Percentiles rank a stretch among this genome's conserved stretches.
These are phyloP conservation scores for Tethea ocularis DNA, from an alignment of 2,888 invertebrate species.

Conservation along the genomic window DNA sequence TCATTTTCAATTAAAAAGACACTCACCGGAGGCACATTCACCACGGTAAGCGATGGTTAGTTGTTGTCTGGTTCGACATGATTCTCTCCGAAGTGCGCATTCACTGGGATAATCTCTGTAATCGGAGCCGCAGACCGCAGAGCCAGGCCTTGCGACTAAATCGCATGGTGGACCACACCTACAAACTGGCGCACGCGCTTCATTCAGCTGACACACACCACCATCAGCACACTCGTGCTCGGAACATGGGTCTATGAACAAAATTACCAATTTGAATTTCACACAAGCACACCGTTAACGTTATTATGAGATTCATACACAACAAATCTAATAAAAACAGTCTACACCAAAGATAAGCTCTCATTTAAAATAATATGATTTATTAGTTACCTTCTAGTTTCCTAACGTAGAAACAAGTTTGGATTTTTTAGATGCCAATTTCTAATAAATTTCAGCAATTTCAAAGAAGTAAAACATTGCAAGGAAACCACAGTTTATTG, in stretches of 20 bases:
- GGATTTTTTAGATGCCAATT: too few relatives aligned
- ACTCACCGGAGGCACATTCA: slow-evolving; percentile 90
- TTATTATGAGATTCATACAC: too few relatives aligned
- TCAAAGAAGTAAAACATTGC: too few relatives aligned
- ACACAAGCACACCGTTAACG: too few relatives aligned
- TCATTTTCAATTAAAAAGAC: slow-evolving; percentile 2
- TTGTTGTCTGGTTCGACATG: slow-evolving; percentile 89
- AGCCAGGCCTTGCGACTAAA: slow-evolving; percentile 86
- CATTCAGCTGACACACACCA: slow-evolving; percentile 93
- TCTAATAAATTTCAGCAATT: too few relatives aligned
- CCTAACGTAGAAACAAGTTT: not conserved
- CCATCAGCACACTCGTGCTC: slow-evolving; percentile 90
- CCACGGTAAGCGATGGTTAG: slow-evolving; percentile 92
- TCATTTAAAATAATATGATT: too few relatives aligned
- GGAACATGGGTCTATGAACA: slow-evolving; percentile 90
- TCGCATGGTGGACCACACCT: slow-evolving; percentile 91
- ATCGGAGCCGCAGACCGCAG: slow-evolving; percentile 90
- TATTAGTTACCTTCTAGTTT: not conserved
- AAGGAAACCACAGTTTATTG: too few relatives aligned
- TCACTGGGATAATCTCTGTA: slow-evolving; percentile 92
- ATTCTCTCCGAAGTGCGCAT: slow-evolving; percentile 90
- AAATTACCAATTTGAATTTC: slow-evolving; percentile 3
- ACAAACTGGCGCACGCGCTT: slow-evolving; percentile 89
- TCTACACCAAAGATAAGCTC: too few relatives aligned
- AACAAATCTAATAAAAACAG: too few relatives aligned